Base-by-base conservation (phyloP, 1,140 invertebrate species). In the Leptopilina clavipes region DNA sequence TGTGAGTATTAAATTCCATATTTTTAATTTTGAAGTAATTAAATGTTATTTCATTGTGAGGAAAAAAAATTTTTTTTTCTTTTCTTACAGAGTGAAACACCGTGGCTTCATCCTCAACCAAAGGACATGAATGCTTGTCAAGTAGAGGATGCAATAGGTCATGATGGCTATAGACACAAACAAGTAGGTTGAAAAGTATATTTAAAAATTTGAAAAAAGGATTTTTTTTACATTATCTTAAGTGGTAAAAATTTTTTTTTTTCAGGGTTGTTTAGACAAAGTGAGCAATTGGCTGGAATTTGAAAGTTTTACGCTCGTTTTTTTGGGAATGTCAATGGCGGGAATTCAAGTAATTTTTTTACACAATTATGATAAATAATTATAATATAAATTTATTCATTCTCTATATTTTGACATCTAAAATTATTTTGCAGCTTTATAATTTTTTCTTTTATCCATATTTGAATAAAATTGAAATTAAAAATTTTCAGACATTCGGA, bases 81-180 rank as follows among this genome's bases (percentile, higher is more conserved):
- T 22, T 77, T 52, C 22, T 81, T 79, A 8, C 59, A 90, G 86
- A 86, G 86, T 72, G 89, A 90, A 79, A 89, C 90, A 78, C 88
- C 91, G 0, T 91, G 91, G 91, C 79, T 89, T 25, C 85, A 87
- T 73, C 90, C 91, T 6, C 85, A 87, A 74, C 89, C 89, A 52
- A 87, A 83, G 75, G 88, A 91, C 72, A 86, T 88, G 72, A 56
- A 72, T 2, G 89, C 86, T 44, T 91, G 90, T 80, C 88, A 91
- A 83, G 75, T 85, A 54, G 71, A 73, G 45, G 83, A 89, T 25
- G 19, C 73, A 70, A 76, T 80, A 18, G 81, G 79, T 10, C 86
- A 89, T 59, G 78, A 81, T 31, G 84, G 79, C 25, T 87, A 79
- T 52, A 83, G 89, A 73, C 82, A 90, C 56, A 89, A 87, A 85